Evolutionary conservation across 2,888 invertebrate species (phyloP).

Genomic region (Oligia fasciuncula): DNA sequence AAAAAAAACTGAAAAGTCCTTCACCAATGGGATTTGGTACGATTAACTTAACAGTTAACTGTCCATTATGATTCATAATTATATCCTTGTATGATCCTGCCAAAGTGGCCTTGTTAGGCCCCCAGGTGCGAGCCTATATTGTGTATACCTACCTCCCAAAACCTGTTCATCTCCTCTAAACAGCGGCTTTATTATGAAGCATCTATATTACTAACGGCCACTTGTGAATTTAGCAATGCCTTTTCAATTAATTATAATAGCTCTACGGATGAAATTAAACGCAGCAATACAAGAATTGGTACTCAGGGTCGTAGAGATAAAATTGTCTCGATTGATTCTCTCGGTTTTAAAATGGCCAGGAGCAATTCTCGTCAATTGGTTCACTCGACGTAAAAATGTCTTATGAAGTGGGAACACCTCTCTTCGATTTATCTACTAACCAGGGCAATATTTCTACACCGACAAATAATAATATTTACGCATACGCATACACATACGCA

Average conservation of each 20-base stretch:
- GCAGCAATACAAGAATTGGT: not conserved
- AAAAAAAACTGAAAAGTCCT: no score
- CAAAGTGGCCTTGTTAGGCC: no score
- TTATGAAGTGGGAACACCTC: not conserved
- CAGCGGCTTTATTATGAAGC: not conserved
- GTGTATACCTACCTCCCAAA: not conserved
- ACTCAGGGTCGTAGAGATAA: not conserved
- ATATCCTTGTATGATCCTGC: no score
- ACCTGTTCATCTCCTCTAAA: not conserved
- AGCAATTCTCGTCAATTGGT: not conserved
- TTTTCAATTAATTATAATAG: not conserved
- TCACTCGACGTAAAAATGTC: not conserved
- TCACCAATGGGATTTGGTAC: no score
- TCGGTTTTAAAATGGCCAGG: not conserved
- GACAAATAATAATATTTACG: not conserved
- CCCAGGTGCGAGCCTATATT: not conserved
- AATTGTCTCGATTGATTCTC: not conserved
- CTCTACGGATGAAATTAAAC: slow-evolving; percentile 3
- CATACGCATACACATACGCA: no score
- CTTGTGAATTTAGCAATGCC: not conserved
- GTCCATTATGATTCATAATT: no score
- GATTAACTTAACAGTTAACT: no score
- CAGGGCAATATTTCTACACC: not conserved
- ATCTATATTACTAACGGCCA: no score
- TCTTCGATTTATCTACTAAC: not conserved